A percentile compares a stretch with the other conserved stretches of the same genome.
These are phyloP conservation scores for Venustoraphidia nigricollis DNA, from an alignment of 2,888 invertebrate genomes.

Conservation along the genomic window DNA sequence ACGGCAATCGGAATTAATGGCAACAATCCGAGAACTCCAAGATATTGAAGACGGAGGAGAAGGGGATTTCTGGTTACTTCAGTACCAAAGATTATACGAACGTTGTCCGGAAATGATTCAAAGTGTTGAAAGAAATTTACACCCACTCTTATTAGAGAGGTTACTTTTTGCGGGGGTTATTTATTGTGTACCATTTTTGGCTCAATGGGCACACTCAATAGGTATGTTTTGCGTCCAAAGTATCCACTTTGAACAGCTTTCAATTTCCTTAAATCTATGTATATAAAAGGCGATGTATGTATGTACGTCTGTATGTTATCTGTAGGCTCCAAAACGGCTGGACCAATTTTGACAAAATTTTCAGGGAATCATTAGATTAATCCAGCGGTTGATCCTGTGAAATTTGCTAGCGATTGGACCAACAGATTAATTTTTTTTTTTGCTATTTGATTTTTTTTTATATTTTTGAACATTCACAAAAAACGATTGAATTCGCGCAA, in stretches of 20 bases:
- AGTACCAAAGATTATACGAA: slow-evolving; percentile 71
- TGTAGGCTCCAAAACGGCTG: no score
- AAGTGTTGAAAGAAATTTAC: slow-evolving; percentile 1
- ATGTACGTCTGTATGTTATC: no score
- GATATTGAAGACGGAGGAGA: slow-evolving; percentile 30
- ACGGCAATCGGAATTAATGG: slow-evolving; percentile 46
- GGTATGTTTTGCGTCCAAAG: slow-evolving; percentile 21
- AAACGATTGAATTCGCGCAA: no score
- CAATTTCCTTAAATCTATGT: no score
- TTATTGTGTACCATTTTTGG: slow-evolving; percentile 61
- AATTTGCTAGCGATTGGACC: no score
- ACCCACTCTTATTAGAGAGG: slow-evolving; percentile 1
- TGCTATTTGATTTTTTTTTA: no score
- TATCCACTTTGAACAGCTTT: background rate
- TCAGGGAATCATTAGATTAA: no score
- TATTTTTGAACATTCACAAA: no score
- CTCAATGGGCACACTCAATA: slow-evolving; percentile 38
- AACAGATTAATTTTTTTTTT: no score
- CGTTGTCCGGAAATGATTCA: slow-evolving; percentile 26
- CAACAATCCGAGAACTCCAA: slow-evolving; percentile 59
- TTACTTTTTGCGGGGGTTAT: slow-evolving; percentile 50
- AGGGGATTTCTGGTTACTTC: slow-evolving; percentile 57
- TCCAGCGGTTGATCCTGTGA: no score
- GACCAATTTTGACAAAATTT: no score
- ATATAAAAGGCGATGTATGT: no score